These are phyloP conservation scores for Lasioglossum malachurum DNA, from an alignment of 2,888 invertebrate genomes.

Conservation along the genomic window DNA sequence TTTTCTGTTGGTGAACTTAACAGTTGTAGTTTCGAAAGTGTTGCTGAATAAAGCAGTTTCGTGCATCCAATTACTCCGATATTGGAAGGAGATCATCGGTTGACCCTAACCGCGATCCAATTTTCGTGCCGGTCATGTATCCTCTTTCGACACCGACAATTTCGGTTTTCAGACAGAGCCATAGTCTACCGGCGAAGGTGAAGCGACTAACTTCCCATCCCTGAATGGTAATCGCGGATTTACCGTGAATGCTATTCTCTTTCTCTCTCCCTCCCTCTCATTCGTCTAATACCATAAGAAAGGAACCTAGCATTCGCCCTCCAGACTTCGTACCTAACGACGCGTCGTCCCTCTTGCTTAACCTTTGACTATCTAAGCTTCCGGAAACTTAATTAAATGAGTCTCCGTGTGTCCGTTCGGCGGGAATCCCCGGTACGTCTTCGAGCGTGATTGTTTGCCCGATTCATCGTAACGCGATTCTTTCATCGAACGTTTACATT, in stretches of 20 bases:
- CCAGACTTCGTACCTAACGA: conserved; percentile 58
- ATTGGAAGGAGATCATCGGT: conserved; percentile 35
- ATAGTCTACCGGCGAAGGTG: conserved; percentile 22
- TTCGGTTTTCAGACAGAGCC: conserved; percentile 38
- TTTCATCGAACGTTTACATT: conserved; percentile 11
- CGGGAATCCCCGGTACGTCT: conserved; percentile 26
- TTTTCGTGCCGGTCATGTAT: conserved; percentile 42
- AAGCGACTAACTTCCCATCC: conserved; percentile 54
- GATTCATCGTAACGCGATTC: background rate
- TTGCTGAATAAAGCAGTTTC: background rate
- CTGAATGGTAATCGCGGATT: conserved; percentile 63
- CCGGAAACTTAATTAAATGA: conserved; percentile 65
- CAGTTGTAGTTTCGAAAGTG: background rate
- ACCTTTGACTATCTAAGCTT: conserved; percentile 54
- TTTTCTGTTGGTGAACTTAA: background rate
- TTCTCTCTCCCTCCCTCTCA: background rate
- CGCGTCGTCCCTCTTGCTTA: conserved; percentile 61
- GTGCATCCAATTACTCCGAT: conserved; percentile 22
- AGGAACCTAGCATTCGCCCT: conserved; percentile 57
- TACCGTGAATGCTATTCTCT: conserved; percentile 50
- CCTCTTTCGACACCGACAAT: conserved; percentile 42
- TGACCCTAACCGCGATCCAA: conserved; percentile 39
- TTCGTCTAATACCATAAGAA: conserved; percentile 61
- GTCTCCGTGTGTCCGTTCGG: conserved; percentile 16
- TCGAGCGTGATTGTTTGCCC: background rate